Percentiles rank a stretch among this genome's conserved stretches.
Evolutionary conservation across 2,888 invertebrate species (phyloP).

Genomic region (Beris morrisii): DNA sequence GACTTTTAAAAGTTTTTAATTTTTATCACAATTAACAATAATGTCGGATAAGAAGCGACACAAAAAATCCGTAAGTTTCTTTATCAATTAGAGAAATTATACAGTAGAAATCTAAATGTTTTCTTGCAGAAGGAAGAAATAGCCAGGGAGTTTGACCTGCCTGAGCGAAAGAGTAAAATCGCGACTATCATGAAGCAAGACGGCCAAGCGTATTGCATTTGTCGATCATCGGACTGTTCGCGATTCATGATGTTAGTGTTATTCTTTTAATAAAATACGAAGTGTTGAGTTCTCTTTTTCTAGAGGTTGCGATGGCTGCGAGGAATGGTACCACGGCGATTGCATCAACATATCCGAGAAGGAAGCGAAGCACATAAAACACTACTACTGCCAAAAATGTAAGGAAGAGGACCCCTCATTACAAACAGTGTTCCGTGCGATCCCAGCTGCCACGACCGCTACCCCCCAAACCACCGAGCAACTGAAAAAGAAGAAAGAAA

Average conservation of each 20-base stretch:
- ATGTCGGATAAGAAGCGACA: constrained; percentile 52
- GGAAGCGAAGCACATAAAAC: constrained; percentile 90
- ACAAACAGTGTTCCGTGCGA: constrained; percentile 59
- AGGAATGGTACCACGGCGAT: constrained; percentile 99
- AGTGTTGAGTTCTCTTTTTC: constrained; percentile 40
- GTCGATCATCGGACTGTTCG: constrained; percentile 89
- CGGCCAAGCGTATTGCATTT: constrained; percentile 92
- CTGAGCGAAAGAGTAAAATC: constrained; percentile 88
- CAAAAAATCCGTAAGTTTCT: constrained; percentile 49
- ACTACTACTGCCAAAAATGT: constrained; percentile 88
- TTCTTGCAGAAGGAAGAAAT: constrained; percentile 73
- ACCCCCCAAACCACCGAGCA: constrained; percentile 38
- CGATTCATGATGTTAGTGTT: constrained; percentile 90
- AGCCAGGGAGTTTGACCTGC: constrained; percentile 83
- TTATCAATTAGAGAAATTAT: constrained; percentile 3
- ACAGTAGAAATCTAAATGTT: neutral
- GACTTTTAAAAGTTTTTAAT: no score
- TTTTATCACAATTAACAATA: constrained; percentile 26
- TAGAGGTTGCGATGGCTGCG: constrained; percentile 94
- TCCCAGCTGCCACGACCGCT: constrained; percentile 48
- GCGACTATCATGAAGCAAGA: constrained; percentile 85
- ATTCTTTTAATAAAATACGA: neutral
- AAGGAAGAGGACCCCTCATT: constrained; percentile 80
- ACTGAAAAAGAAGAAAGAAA: constrained; percentile 20
- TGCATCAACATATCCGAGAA: constrained; percentile 94